A percentile compares a stretch with the other conserved stretches of the same genome.
Conservation (phyloP, 2,113 vertebrate genomes). For the Megalops atlanticus region DNA sequence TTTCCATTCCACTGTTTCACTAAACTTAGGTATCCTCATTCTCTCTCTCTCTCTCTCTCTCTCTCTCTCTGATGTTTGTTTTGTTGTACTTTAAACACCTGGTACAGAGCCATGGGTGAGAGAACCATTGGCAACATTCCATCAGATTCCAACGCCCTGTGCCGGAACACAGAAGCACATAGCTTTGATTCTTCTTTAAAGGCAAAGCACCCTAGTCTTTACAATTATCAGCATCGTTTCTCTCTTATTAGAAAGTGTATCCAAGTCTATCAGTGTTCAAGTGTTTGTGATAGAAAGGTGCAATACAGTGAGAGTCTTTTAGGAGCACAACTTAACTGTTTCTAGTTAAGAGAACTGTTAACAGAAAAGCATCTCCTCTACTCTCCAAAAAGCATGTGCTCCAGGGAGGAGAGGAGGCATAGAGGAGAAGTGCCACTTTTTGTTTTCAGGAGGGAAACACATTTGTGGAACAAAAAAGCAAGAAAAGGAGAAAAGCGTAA, state of each 20-base stretch:
- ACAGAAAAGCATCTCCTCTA: neutral
- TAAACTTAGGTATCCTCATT: neutral
- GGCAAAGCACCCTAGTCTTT: neutral
- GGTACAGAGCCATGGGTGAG: slow-evolving; percentile 16
- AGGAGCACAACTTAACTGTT: neutral
- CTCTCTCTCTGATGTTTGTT: slow-evolving; percentile 17
- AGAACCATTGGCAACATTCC: slow-evolving; percentile 25
- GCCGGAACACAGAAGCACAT: neutral
- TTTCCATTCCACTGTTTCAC: slow-evolving; percentile 22
- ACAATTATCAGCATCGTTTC: neutral
- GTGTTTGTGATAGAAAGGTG: neutral
- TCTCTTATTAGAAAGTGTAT: neutral
- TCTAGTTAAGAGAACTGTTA: neutral
- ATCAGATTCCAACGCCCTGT: neutral
- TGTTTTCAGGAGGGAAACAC: slow-evolving; percentile 57
- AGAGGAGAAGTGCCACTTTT: slow-evolving; percentile 47
- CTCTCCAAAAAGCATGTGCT: neutral
- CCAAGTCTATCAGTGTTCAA: too few relatives aligned
- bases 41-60: slow-evolving; percentile 5
- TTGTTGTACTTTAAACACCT: slow-evolving; percentile 25
- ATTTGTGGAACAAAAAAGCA: slow-evolving; percentile 55
- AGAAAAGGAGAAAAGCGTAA: slow-evolving; percentile 40
- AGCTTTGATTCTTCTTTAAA: slow-evolving; percentile 24
- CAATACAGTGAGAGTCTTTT: neutral
- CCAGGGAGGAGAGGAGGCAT: slow-evolving; percentile 4